A percentile compares a stretch with the other conserved stretches of the same genome.
Evolutionary conservation across 2,113 vertebrate genomes (phyloP).

Genomic region (Brachionichthys hirsutus): DNA sequence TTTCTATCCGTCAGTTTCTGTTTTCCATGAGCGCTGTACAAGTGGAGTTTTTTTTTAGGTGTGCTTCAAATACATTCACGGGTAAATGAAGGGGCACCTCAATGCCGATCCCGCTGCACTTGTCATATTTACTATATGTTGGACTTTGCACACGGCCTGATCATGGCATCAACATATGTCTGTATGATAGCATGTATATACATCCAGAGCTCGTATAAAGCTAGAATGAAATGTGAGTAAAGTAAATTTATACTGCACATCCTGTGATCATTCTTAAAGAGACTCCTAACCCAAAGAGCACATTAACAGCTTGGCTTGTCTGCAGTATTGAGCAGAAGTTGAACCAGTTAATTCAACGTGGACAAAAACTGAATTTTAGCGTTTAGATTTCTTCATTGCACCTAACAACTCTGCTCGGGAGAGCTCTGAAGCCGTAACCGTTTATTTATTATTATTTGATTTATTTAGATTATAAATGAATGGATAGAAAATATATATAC

Average conservation of each 20-base stretch:
- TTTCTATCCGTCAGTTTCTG: conserved; percentile 9
- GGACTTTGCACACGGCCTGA: conserved; percentile 60
- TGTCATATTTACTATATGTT: conserved; percentile 84
- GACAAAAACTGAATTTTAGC: too few species aligned
- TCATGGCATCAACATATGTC: conserved; percentile 35
- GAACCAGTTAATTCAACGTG: too few species aligned
- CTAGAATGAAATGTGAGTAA: conserved; percentile 63
- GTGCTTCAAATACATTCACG: conserved; percentile 80
- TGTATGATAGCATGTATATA: conserved; percentile 26
- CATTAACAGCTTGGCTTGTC: too few species aligned
- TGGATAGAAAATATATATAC: too few species aligned
- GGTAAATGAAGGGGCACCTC: conserved; percentile 74
- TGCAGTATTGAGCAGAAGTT: too few species aligned
- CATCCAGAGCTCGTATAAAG: conserved; percentile 56
- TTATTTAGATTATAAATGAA: too few species aligned
- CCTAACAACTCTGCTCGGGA: too few species aligned
- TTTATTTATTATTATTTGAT: too few species aligned
- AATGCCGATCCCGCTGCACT: conserved; percentile 73
- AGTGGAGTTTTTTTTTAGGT: conserved; percentile 39
- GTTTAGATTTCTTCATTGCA: too few species aligned
- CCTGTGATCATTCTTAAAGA: too few species aligned
- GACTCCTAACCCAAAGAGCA: too few species aligned
- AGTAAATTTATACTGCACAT: conserved; percentile 67
- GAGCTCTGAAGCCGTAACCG: too few species aligned
- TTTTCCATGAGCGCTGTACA: conserved; percentile 31